A percentile compares a stretch with the other conserved stretches of the same genome.
Conservation (phyloP, 2,888 invertebrate species). For the Eilema griseolum region DNA sequence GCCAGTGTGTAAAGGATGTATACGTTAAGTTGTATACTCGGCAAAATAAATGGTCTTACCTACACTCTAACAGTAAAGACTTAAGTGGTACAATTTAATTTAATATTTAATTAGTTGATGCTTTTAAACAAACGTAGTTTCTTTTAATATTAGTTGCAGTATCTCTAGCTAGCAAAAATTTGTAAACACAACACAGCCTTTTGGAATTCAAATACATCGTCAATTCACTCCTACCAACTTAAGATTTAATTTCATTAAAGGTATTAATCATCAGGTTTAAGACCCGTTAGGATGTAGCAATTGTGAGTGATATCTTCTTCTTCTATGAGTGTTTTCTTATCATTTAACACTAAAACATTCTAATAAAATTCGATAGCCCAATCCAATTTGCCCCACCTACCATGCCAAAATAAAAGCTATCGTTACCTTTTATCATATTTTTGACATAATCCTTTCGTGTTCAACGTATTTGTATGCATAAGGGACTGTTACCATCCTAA, state of each 20-base stretch:
- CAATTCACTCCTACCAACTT: background rate
- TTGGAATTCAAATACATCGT: background rate
- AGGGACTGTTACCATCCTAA: slow-evolving; percentile 5
- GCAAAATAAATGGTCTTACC: too few species aligned
- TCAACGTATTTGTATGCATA: slow-evolving; percentile 22
- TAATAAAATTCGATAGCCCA: background rate
- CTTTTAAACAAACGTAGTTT: too few species aligned
- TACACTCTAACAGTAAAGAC: too few species aligned
- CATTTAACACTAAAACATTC: background rate
- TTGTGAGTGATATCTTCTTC: background rate
- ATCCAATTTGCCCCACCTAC: background rate
- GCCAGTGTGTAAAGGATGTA: background rate
- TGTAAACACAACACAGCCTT: background rate
- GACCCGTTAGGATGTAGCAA: background rate
- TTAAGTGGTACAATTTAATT: background rate
- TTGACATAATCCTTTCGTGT: slow-evolving; percentile 22
- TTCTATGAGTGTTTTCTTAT: background rate
- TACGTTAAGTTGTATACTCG: too few species aligned
- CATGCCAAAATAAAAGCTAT: slow-evolving; percentile 1
- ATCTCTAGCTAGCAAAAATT: background rate
- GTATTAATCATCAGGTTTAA: too few species aligned
- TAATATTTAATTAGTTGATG: background rate
- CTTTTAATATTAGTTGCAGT: background rate
- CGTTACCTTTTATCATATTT: slow-evolving; percentile 7
- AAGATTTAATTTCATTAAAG: background rate